Evolutionary conservation across 2,888 invertebrate species (phyloP), one percentile per base, ranked within the genome.

Genomic region (Philaethria dido): DNA sequence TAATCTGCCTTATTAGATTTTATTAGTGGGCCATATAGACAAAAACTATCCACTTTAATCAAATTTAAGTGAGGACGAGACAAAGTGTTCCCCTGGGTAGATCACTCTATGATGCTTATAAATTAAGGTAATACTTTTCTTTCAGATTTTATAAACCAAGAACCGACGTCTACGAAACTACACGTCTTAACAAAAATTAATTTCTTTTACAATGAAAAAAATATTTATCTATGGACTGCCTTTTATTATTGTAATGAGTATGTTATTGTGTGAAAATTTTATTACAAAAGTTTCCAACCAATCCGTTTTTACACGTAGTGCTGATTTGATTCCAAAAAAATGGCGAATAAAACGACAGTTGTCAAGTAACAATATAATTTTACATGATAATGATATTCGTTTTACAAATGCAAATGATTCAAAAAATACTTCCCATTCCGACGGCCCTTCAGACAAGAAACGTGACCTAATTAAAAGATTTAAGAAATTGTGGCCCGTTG

Each of bases 41-140:
- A 79, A 87, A 87, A 85, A 84, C 82, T 74, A 78, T 74, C 83
- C 83, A 87, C 81, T 88, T 88, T 86, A 91, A 92, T 92, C 87
- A 81, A 89, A 88, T 90, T 89, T 87, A 87, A 82, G 76, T 79
- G 86, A 81, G 78, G 80, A 77, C 78, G 80, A 20, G 9, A 57
- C 74, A 77, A 84, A 86, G 72, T 74, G 80, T 80, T 83, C 91
- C 85, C 88, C 66, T 70, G 83, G 81, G 89, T 75, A 75, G 70
- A 71, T 70, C 74, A 76, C 77, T 75, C 74, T 76, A 76, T 74
- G 78, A 78, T 77, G 77, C 80, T 80, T 80, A 79, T 75, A 73
- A 75, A 78, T 75, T 64, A 75, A 78, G 74, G n/a, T 42, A 36
- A 47, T 2, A 61, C 44, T 48, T 25, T 69, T 75, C 76, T 73